Evolutionary conservation across 2,797 vertebrate genomes (phyloP).

Genomic region (Leptatherina wallacei): DNA sequence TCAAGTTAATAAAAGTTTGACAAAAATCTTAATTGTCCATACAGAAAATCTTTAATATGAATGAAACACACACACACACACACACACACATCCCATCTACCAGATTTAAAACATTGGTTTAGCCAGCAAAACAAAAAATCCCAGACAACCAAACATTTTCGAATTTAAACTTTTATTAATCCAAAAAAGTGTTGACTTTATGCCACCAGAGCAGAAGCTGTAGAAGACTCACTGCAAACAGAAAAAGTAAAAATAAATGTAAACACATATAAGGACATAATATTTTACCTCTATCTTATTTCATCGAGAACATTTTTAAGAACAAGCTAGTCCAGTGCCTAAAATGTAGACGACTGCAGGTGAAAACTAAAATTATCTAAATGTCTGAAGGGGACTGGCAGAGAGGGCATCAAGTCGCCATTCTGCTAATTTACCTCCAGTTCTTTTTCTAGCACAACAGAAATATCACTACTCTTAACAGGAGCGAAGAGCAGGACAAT

Average conservation of each 20-base stretch:
- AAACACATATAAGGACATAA: not conserved
- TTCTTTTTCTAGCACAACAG: conserved; percentile 83
- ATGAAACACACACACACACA: not conserved
- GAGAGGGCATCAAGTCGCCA: conserved; percentile 71
- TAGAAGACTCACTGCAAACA: conserved; percentile 94
- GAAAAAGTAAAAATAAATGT: not conserved
- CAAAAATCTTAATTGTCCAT: not conserved
- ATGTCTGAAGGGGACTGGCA: conserved; percentile 87
- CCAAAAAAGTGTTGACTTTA: conserved; percentile 84
- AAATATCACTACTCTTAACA: conserved; percentile 82
- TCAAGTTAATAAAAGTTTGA: not conserved
- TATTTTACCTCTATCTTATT: not conserved
- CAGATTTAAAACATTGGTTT: not conserved
- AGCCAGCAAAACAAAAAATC: not conserved
- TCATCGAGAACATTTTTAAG: not conserved
- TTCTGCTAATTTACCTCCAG: conserved; percentile 88
- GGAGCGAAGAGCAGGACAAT: conserved; percentile 80
- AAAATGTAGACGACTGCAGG: not conserved
- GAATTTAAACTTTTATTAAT: conserved; percentile 87
- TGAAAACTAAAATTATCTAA: not conserved
- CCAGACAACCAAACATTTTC: conserved; percentile 36
- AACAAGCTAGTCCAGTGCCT: not conserved
- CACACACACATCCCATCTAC: not conserved
- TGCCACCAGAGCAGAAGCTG: conserved; percentile 98
- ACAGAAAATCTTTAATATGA: not conserved